Percentiles rank a stretch among this genome's conserved stretches.
Evolutionary conservation across 1,140 invertebrate species (phyloP).

Genomic region (Leptonema lineaticorne): DNA sequence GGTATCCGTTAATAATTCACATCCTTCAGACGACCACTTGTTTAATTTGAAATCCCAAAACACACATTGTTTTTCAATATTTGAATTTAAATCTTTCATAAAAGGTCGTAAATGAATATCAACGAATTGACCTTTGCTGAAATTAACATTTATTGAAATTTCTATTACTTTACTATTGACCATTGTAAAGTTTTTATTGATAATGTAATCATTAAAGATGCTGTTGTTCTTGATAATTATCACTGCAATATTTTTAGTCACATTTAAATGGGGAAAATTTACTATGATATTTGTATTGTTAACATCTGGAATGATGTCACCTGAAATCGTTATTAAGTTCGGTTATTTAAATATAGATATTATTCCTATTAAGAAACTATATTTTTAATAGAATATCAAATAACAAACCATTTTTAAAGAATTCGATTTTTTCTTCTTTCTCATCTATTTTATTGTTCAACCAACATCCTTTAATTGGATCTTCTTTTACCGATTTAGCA

Average conservation of each 20-base stretch:
- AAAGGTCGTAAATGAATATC: constrained; percentile 47
- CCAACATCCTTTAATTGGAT: too few relatives aligned
- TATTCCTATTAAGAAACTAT: not conserved
- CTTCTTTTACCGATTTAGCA: not conserved
- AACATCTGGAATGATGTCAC: too few relatives aligned
- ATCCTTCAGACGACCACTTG: constrained; percentile 49
- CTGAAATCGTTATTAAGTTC: too few relatives aligned
- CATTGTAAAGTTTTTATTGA: not conserved
- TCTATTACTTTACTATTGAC: constrained; percentile 4
- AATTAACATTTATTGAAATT: constrained; percentile 23
- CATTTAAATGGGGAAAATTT: not conserved
- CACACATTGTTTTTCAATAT: constrained; percentile 38
- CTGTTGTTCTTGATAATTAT: not conserved
- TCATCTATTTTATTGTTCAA: not conserved
- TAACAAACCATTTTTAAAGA: not conserved
- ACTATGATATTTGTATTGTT: not conserved
- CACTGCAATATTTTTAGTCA: not conserved
- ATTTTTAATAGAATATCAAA: not conserved
- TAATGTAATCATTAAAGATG: not conserved
- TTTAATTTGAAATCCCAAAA: constrained; percentile 52
- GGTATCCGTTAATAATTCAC: constrained; percentile 36
- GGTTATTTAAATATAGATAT: not conserved
- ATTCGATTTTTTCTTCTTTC: not conserved
- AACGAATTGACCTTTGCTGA: constrained; percentile 46
- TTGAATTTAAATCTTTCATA: constrained; percentile 25